These are phyloP conservation scores for Chrysomallon squamiferum DNA, from an alignment of 1,140 invertebrate species.

Conservation along the genomic window DNA sequence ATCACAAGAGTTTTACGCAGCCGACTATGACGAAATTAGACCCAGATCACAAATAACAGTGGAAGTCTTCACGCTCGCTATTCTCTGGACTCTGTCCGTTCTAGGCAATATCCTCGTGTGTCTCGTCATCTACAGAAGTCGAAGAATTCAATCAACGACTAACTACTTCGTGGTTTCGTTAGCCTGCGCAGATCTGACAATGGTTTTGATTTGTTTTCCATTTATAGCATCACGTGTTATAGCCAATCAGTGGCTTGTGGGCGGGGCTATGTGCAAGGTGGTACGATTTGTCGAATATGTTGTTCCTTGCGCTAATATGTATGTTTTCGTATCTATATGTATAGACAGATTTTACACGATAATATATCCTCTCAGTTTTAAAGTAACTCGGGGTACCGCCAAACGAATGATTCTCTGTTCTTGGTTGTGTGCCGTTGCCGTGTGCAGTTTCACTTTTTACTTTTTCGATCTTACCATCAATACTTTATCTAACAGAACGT, in stretches of 20 bases:
- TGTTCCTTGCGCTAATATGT: slow-evolving; percentile 25
- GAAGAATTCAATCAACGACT: slow-evolving; percentile 55
- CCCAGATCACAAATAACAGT: slow-evolving; percentile 12
- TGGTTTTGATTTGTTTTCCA: slow-evolving; percentile 31
- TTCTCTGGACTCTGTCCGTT: slow-evolving; percentile 36
- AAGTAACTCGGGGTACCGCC: slow-evolving; percentile 49
- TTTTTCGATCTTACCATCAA: slow-evolving; percentile 27
- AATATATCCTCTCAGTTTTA: slow-evolving; percentile 55
- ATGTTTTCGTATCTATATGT: slow-evolving; percentile 40
- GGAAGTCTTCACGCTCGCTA: slow-evolving; percentile 25
- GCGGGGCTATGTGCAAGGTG: slow-evolving; percentile 41
- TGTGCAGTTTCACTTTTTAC: slow-evolving; percentile 34
- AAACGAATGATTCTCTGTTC: slow-evolving; percentile 39
- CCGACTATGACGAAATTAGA: no score
- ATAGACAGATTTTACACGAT: slow-evolving; percentile 55
- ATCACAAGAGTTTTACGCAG: no score
- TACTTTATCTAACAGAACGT: background rate
- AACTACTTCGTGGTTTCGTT: slow-evolving; percentile 54
- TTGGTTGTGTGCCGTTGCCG: slow-evolving; percentile 27
- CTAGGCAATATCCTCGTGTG: slow-evolving; percentile 49
- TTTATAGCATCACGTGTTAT: slow-evolving; percentile 32
- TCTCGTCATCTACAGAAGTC: slow-evolving; percentile 47
- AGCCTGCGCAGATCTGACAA: slow-evolving; percentile 35
- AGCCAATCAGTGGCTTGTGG: slow-evolving; percentile 35
- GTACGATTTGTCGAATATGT: slow-evolving; percentile 41